Base-by-base conservation (phyloP, 2,888 invertebrate genomes). In the Perizoma flavofasciatum region DNA sequence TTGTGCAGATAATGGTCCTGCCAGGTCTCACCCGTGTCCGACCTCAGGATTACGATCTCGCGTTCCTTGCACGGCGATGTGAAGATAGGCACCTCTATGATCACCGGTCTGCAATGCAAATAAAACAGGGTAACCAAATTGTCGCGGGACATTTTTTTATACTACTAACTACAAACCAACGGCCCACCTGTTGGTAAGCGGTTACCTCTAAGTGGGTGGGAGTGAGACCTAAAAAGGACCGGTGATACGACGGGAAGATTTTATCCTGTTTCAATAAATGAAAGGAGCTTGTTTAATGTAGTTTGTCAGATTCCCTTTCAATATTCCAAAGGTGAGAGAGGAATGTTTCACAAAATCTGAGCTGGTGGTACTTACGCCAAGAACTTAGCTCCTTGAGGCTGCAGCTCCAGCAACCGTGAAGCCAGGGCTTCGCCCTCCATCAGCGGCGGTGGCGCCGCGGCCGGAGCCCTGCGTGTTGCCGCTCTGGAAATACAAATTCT, bases 341-440 rank as follows among this genome's bases (percentile, higher is more conserved):
- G 22, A 37, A 5, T 37, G 37, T 37, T 37, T 37, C 1, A 37
- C 4, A 7, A 37, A 37, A 7, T 7, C 37, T 5, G 1, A n/a
- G n/a, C n/a, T 41, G 41, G 5, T 43, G 41, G 9, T 40, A 88
- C 89, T 89, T 89, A 98, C 97, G 99, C 98, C 78, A 99, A 94
- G 92, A 99, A 99, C 87, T 98, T 98, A 48, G 98, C 98, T 59
- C 97, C 98, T 55, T 98, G 96, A 9, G 99, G 99, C 65, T 98
- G 99, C 88, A 99, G 93, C 88, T 99, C 99, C 65, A 99, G 92
- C 51, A 99, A 94, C 62, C 99, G 93, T 64, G 98, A 98, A 0
- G 99, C 99, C 60, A 99, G 93, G 4, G 99, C 99, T 88, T 99
- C 99, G 9, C 99, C 99, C 86, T 99, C 99, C 96, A 98, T 98